phyloP scores from a whole-genome alignment of 2,113 vertebrate species.

The Pachypanchax playfairii region DNA sequence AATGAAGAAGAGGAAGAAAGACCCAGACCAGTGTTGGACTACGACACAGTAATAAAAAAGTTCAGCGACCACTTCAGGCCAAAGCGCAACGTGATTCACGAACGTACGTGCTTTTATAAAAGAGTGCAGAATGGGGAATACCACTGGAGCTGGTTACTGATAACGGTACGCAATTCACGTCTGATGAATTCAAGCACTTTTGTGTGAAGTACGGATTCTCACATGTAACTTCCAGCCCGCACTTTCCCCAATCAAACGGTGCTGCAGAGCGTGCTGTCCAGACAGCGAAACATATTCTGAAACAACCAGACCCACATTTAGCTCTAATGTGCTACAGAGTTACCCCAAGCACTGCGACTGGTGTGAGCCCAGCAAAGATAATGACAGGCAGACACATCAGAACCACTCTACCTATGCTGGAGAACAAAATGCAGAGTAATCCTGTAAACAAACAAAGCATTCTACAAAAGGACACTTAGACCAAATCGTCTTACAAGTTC shows the following conservation, averaged over 20 bases:
- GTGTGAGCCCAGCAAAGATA: background rate
- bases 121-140: too few relatives aligned
- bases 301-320: background rate
- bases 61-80: too few relatives aligned
- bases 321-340: background rate
- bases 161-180: background rate
- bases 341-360: background rate
- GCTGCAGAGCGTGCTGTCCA: background rate
- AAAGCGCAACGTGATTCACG: too few relatives aligned
- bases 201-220: background rate
- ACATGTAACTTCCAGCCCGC: background rate
- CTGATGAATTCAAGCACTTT: background rate
- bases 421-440: background rate
- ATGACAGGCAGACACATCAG: background rate
- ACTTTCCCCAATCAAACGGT: background rate
- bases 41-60: too few relatives aligned
- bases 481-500: too few relatives aligned
- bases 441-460: background rate
- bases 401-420: background rate
- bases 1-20: too few relatives aligned
- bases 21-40: too few relatives aligned
- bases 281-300: background rate
- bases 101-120: too few relatives aligned
- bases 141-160: too few relatives aligned
- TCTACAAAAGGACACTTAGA: background rate